Evolutionary conservation across 2,113 vertebrate genomes (phyloP), one percentile per base, ranked within the genome.

Genomic region (Oreocharis arfaki): DNA sequence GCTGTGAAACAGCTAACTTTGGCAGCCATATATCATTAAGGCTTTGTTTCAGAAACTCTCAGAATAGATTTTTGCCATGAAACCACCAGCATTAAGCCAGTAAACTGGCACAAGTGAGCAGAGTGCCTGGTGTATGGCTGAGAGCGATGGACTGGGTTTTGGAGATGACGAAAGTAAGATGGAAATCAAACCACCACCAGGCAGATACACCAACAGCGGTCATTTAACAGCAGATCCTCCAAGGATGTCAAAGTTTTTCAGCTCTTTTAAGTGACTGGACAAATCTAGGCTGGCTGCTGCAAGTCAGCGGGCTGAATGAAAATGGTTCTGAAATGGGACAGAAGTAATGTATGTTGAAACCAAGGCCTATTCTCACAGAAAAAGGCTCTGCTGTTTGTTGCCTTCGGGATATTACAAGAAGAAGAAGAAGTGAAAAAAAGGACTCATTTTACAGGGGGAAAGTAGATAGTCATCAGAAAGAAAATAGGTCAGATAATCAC

Each of bases 1-100:
- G 97, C 98, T 98, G 98, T 82, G 97, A 84, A 95, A 95, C 61
- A 93, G 94, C 97, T 98, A 97, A 98, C 97, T 98, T 97, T 95
- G 96, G 97, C 96, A 96, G 70, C 75, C 82, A 96, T 97, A 97
- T 97, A 97, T 98, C 97, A 98, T 61, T 63, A 87, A 92, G 33
- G 50, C 69, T 97, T 96, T 95, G 92, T 96, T 97, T 95, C 92
- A 93, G 90, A 86, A 90, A 86, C 96, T 70, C 94, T 97, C 79
- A 90, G 96, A 97, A 97, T 95, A 98, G 85, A 81, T 92, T 96
- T 95, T 84, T 11, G 2, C 94, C 80, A 19, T 2, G 6, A 90
- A 87, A 65, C 75, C 64, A 57, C 69, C 82, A 69, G 32, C 1
- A 0, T 65, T 87, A 39, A 55, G 75, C 52, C 64, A 10, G 4